Base-by-base conservation (phyloP, 2,797 vertebrate species). In the Peromyscus melanophrys region DNA sequence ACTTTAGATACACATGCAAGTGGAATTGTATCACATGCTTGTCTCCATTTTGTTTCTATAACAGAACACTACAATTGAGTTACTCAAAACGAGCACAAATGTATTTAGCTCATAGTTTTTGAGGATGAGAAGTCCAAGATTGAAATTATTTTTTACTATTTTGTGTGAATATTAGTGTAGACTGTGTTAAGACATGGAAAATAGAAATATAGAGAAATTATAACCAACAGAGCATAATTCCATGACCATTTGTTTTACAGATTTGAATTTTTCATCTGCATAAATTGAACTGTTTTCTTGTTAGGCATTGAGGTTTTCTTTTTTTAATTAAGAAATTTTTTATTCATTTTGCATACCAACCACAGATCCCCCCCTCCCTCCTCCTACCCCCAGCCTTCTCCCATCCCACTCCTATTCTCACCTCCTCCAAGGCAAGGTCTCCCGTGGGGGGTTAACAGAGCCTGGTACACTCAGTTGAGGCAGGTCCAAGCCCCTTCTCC, bases 151-250 rank as follows among this genome's bases (percentile, higher is more conserved):
- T 49, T 49, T 49, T 49, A 49, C 49, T 49, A 14, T n/a, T 88
- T 80, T 80, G 34, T 75, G 19, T 49, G 17, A 49, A 57, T 69
- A 63, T 86, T 63, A 81, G 16, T 43, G 29, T 93, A 25, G 1
- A 27, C 63, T 81, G 34, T 65, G 16, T 16, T 57, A 89, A 89
- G 57, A 52, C 76, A 76, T 52, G 11, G 10, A 81, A 89, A 37
- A 11, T 63, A 77, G 34, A 95, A 78, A 65, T 40, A 67, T 52
- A 92, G 25, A 75, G 61, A 96, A 92, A 89, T 59, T 59, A 63
- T 83, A 71, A 69, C 25, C 46, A 67, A 19, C 8, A 43, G 59
- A 49, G 55, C 25, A 91, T 63, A 46, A 19, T 84, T 23, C 57
- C 57, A 29, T 73, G 49, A 83, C 43, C 9, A 65, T 73, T 91